phyloP scores from a whole-genome alignment of 2,888 invertebrate genomes.

The Eupithecia subumbrata region DNA sequence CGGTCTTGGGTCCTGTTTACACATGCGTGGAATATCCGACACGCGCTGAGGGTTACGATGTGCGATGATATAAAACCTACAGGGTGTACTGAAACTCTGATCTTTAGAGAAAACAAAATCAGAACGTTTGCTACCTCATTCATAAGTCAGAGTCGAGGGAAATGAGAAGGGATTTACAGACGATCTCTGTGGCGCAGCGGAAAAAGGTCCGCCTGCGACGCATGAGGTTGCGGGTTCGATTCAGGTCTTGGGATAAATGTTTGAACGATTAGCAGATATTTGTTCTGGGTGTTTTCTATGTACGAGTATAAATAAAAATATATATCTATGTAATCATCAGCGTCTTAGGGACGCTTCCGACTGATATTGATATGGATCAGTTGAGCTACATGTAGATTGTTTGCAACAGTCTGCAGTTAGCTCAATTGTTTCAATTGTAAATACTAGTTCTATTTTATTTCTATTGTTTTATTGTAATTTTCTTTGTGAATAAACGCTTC shows the following conservation, averaged over 20 bases:
- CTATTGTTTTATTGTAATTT: too few species aligned
- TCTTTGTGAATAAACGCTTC: too few species aligned
- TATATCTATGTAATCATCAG: not conserved
- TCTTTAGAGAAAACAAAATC: not conserved
- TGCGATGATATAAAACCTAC: not conserved
- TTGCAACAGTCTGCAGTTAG: too few species aligned
- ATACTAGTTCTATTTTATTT: too few species aligned
- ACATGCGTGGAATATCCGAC: conserved; percentile 20
- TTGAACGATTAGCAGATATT: not conserved
- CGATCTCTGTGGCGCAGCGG: not conserved
- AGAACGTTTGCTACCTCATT: not conserved
- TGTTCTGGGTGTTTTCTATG: not conserved
- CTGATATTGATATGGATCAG: too few species aligned
- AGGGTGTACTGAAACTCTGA: not conserved
- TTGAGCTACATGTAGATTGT: too few species aligned
- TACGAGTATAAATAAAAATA: not conserved
- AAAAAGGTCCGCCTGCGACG: not conserved
- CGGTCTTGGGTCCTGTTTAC: conserved; percentile 8
- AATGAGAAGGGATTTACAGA: not conserved
- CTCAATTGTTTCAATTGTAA: too few species aligned
- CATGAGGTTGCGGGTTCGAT: not conserved
- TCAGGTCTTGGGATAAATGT: not conserved
- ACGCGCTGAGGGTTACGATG: conserved; percentile 2
- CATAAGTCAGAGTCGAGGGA: not conserved
- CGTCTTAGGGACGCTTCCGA: too few species aligned